These are phyloP conservation scores for Dolichoris vasculosae DNA, from an alignment of 1,140 invertebrate genomes.

Conservation along the genomic window DNA sequence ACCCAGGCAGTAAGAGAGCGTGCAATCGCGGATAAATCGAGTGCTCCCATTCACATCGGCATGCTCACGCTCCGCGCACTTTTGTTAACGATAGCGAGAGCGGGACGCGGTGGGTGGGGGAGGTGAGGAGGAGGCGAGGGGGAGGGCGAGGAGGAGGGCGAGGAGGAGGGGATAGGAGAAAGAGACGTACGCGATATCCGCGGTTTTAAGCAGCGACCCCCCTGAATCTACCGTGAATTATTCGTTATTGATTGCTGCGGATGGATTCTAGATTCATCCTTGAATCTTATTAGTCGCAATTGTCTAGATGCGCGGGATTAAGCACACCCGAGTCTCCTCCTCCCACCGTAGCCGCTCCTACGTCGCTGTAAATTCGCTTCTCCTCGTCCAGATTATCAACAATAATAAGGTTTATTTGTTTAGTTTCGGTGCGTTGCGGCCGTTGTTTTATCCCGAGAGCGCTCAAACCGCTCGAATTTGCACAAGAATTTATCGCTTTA, in stretches of 20 bases:
- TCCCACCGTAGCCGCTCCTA: background rate
- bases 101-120: background rate
- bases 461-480: too few species aligned
- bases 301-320: background rate
- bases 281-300: constrained; percentile 50
- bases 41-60: constrained; percentile 47
- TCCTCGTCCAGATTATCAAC: background rate
- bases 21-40: constrained; percentile 51
- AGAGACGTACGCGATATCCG: background rate
- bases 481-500: background rate
- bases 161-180: background rate
- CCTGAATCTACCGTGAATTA: constrained; percentile 32
- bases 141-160: background rate
- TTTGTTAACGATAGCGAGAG: constrained; percentile 16
- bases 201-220: constrained; percentile 11
- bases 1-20: background rate
- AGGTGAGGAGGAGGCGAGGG: background rate
- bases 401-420: background rate
- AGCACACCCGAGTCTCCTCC: background rate
- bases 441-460: too few species aligned
- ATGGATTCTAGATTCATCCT: constrained; percentile 46
- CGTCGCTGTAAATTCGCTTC: background rate
- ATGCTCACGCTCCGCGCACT: constrained; percentile 29
- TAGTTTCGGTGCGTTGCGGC: too few species aligned
- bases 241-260: constrained; percentile 41